Evolutionary conservation across 2,888 invertebrate species (phyloP).

Genomic region (Pseudococcus jackbeardsleyi): DNA sequence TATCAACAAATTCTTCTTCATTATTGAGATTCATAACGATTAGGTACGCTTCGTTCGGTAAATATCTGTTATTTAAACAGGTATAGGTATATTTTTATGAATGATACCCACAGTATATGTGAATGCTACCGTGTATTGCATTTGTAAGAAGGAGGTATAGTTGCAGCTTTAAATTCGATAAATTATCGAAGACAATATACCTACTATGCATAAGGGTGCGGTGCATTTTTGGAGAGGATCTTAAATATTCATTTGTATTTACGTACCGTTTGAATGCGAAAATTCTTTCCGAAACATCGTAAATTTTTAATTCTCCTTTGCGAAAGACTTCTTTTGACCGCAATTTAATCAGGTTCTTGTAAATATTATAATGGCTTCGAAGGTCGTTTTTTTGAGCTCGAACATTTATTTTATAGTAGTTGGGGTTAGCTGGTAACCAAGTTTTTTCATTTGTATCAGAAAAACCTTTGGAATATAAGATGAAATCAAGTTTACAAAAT

Average conservation of each 20-base stretch:
- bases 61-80: constrained; percentile 23
- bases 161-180: too few species aligned
- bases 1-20: constrained; percentile 51
- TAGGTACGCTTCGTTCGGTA: constrained; percentile 3
- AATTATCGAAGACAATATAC: too few species aligned
- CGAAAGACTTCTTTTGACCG: constrained; percentile 47
- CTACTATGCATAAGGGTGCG: too few species aligned
- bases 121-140: too few species aligned
- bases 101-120: too few species aligned
- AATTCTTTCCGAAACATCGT: constrained; percentile 11
- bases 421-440: constrained; percentile 65
- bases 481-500: too few species aligned
- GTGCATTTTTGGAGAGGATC: too few species aligned
- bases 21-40: constrained; percentile 60
- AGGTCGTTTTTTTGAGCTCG: constrained; percentile 43
- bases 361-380: constrained; percentile 63
- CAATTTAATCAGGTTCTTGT: constrained; percentile 56
- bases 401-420: constrained; percentile 61
- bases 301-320: constrained; percentile 36
- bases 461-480: not conserved
- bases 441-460: not conserved
- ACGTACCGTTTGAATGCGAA: constrained; percentile 58
- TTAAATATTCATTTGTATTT: too few species aligned
- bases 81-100: too few species aligned
- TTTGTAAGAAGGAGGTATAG: too few species aligned